Conservation (phyloP, 92 coral and sea anemone species). For the Epizoanthus scotinus region DNA sequence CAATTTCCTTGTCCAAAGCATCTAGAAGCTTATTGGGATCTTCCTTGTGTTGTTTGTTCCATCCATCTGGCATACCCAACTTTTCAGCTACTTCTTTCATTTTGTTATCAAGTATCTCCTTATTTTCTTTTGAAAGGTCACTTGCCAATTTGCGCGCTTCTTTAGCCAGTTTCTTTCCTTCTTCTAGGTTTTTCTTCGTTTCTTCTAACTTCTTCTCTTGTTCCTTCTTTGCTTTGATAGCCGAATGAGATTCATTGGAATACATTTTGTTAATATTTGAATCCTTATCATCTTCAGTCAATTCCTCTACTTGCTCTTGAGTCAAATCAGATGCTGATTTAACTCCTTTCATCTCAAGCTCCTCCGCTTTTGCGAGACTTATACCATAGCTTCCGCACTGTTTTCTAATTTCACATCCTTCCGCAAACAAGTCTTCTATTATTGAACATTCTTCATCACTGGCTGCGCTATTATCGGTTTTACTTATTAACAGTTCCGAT, state of each 20-base stretch:
- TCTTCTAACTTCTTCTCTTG: not conserved
- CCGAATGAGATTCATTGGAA: not conserved
- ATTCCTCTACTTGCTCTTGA: not conserved
- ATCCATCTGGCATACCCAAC: not conserved
- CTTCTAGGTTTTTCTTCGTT: not conserved
- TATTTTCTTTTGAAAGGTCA: not conserved
- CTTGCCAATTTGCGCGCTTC: not conserved
- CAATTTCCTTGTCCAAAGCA: not conserved
- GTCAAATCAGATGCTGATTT: constrained; percentile 2
- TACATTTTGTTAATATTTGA: not conserved
- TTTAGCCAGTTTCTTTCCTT: not conserved
- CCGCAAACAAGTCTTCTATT: not conserved
- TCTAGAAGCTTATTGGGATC: constrained; percentile 4
- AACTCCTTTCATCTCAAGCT: not conserved
- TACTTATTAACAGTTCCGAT: not conserved
- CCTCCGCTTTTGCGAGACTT: not conserved
- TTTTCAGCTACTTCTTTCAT: not conserved
- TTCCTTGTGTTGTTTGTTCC: not conserved
- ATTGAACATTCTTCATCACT: not conserved
- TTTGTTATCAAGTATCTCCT: not conserved
- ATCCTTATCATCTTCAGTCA: not conserved
- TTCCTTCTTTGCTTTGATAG: not conserved
- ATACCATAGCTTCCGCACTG: not conserved
- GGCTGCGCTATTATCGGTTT: not conserved
- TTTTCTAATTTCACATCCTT: not conserved